Percentiles rank a stretch among this genome's conserved stretches.
These are phyloP conservation scores for Petrocephalus zakoni DNA, from an alignment of 2,113 vertebrate genomes.

Conservation along the genomic window DNA sequence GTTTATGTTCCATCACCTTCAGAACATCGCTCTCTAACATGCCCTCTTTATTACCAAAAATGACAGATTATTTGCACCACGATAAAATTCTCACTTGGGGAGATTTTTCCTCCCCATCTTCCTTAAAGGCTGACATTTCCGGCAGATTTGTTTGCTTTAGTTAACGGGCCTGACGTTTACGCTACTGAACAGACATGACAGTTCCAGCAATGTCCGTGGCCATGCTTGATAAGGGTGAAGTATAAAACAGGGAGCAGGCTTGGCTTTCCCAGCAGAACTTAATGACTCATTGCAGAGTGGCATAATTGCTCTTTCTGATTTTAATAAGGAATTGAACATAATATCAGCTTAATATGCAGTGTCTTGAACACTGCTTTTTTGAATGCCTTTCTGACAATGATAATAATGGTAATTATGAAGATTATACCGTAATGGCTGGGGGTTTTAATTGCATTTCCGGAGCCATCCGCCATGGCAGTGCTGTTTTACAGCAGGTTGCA, in stretches of 20 bases:
- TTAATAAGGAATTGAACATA: conserved; percentile 63
- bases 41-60: not conserved
- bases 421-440: conserved; percentile 64
- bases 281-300: conserved; percentile 59
- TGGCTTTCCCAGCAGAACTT: conserved; percentile 39
- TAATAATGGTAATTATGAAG: conserved; percentile 68
- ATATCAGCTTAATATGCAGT: conserved; percentile 58
- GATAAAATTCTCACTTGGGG: not conserved
- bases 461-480: conserved; percentile 43
- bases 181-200: conserved; percentile 55
- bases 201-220: conserved; percentile 36
- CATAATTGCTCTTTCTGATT: conserved; percentile 67
- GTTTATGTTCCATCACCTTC: not conserved
- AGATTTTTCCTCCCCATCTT: not conserved
- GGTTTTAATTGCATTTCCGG: conserved; percentile 53
- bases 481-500: conserved; percentile 60
- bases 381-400: conserved; percentile 60
- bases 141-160: conserved; percentile 57
- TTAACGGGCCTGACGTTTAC: conserved; percentile 49
- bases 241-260: conserved; percentile 9
- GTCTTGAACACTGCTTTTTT: conserved; percentile 53
- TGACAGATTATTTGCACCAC: not conserved
- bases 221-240: conserved; percentile 6
- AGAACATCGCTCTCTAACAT: not conserved
- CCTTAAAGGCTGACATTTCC: conserved; percentile 55